Evolutionary conservation across 2,113 vertebrate genomes (phyloP), one percentile per base, ranked within the genome.

Genomic region (Centrocercus urophasianus): DNA sequence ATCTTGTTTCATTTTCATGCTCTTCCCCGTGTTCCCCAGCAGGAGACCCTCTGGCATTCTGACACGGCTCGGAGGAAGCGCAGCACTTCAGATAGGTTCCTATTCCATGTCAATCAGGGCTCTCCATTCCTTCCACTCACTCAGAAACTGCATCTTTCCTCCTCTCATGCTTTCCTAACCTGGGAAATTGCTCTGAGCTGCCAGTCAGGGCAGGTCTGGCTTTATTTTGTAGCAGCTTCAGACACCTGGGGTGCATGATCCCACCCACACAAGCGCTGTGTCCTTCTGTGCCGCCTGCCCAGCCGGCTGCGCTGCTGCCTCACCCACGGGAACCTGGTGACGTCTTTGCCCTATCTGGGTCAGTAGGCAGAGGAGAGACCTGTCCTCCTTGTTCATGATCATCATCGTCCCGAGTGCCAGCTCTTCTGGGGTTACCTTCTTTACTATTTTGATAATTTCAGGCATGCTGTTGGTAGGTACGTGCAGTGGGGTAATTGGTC

Each of bases 241-340:
- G 21, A 21, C n/a, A 57, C 13, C 21, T 40, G 40, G 18, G 17
- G 43, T 40, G 3, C 10, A 8, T 13, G 54, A 34, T 28, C 30
- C 72, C 85, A 13, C 48, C 74, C 28, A 18, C 24, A 34, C 28
- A 19, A 65, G 60, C 6, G 47, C 30, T 52, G 61, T n/a, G 47
- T 25, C 61, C 48, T 43, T 15, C n/a, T 66, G 8, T 47, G 38
- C 83, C 77, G 52, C 18, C 54, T 70, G 25, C 30, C 43, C 63
- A 27, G n/a, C 48, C 0, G 0, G 28, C 21, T 43, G 34, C 30
- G 2, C 63, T 48, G 38, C 13, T 54, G 21, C 82, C 4, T 56
- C 27, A 69, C 28, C 17, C n/a, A 47, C 38, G 14, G 25, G 9
- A 64, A 4, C 38, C 50, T 54, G 56, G 20, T 74, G 48, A 56